Evolutionary conservation across 2,888 invertebrate species (phyloP).

Genomic region (Parochlus steinenii): DNA sequence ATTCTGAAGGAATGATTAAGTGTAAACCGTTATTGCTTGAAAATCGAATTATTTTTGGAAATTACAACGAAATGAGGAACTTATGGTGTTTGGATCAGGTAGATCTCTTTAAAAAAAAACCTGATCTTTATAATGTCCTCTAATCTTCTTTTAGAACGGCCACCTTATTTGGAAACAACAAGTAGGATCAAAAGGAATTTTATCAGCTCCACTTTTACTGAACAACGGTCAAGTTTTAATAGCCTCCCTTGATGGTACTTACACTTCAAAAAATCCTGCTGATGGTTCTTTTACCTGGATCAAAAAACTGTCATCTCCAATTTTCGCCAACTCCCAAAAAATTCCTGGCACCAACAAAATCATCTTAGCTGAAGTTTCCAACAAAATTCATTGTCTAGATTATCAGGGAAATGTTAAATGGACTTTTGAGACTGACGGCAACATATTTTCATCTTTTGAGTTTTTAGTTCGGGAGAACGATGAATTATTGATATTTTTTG

Average conservation of each 20-base stretch:
- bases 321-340: conserved; percentile 39
- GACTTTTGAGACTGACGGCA: conserved; percentile 39
- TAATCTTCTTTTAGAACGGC: conserved; percentile 4
- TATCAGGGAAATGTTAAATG: conserved; percentile 38
- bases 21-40: conserved; percentile 43
- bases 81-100: conserved; percentile 21
- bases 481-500: conserved; percentile 40
- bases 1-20: conserved; percentile 31
- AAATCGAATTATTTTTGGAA: conserved; percentile 38
- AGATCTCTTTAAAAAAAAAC: conserved; percentile 7
- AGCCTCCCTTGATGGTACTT: conserved; percentile 37
- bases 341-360: conserved; percentile 19
- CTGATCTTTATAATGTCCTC: too few species aligned
- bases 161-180: conserved; percentile 21
- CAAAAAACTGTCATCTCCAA: conserved; percentile 32
- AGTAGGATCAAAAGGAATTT: conserved; percentile 33
- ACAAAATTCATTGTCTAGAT: conserved; percentile 37
- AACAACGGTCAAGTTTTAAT: conserved; percentile 24
- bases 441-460: conserved; percentile 55
- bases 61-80: conserved; percentile 30
- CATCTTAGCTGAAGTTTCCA: conserved; percentile 27
- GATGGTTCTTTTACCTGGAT: conserved; percentile 36
- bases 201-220: conserved; percentile 31
- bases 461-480: conserved; percentile 27
- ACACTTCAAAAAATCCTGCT: conserved; percentile 29